A percentile compares a stretch with the other conserved stretches of the same genome.
Conservation (phyloP, 1,140 invertebrate species). For the Pectinophora gossypiella region DNA sequence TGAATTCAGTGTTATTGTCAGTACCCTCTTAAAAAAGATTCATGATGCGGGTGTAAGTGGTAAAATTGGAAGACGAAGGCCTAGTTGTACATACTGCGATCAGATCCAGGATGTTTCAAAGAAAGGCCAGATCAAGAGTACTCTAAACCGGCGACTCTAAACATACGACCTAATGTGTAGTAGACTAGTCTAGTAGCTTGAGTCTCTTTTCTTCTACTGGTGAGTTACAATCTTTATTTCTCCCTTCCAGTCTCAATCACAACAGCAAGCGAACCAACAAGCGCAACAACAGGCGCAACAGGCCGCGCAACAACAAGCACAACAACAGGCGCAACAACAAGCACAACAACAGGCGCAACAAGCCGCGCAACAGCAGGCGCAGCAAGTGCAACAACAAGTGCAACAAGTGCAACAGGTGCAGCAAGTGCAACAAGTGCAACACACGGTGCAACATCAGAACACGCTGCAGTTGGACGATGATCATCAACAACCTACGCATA, state of each 20-base stretch:
- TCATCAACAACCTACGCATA: slow-evolving; percentile 51
- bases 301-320: slow-evolving; percentile 36
- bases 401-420: slow-evolving; percentile 35
- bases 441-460: slow-evolving; percentile 50
- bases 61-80: too few relatives aligned
- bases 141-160: too few relatives aligned
- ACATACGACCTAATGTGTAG: too few relatives aligned
- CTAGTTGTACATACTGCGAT: too few relatives aligned
- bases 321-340: slow-evolving; percentile 26
- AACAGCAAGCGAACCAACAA: slow-evolving; percentile 35
- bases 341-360: slow-evolving; percentile 29
- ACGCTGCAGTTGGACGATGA: slow-evolving; percentile 44
- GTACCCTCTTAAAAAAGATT: too few relatives aligned
- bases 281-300: slow-evolving; percentile 30
- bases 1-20: too few relatives aligned
- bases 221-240: too few relatives aligned
- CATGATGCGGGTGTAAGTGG: too few relatives aligned
- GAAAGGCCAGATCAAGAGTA: too few relatives aligned
- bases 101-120: too few relatives aligned
- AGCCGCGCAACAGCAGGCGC: slow-evolving; percentile 40
- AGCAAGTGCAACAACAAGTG: slow-evolving; percentile 17
- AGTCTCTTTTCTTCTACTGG: too few relatives aligned
- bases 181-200: too few relatives aligned
- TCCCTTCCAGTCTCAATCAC: slow-evolving; percentile 36
- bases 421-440: slow-evolving; percentile 36